Conservation (phyloP, 2,113 vertebrate species). For the Promerops cafer region DNA sequence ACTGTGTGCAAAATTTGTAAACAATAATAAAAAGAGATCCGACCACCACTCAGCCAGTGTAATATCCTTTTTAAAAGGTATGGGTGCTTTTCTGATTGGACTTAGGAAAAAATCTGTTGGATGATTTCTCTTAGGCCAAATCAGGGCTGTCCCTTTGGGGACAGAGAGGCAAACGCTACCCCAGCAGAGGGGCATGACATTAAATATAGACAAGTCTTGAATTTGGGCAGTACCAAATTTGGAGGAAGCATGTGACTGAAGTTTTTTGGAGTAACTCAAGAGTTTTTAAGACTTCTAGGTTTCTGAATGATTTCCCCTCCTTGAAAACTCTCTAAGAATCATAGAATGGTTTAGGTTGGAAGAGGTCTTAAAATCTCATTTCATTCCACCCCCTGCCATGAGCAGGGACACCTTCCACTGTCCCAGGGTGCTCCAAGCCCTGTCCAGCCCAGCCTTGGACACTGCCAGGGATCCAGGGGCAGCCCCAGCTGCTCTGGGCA, state of each 20-base stretch:
- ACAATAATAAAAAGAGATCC: background rate
- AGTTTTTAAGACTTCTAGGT: background rate
- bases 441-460: rapidly evolving
- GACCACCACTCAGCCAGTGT: background rate
- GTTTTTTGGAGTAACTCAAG: background rate
- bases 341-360: background rate
- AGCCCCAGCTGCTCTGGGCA: background rate
- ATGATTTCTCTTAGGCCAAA: background rate
- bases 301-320: rapidly evolving
- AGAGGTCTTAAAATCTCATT: background rate
- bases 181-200: background rate
- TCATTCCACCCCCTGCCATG: background rate
- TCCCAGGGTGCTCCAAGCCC: rapidly evolving
- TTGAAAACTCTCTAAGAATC: background rate
- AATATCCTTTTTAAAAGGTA: background rate
- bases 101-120: background rate
- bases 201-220: background rate
- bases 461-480: background rate
- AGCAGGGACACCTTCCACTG: background rate
- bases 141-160: background rate
- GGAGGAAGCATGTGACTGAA: background rate
- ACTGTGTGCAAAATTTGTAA: background rate
- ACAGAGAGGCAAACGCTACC: rapidly evolving
- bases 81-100: background rate
- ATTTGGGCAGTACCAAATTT: background rate